These are phyloP conservation scores for Hippopotamyrus pictus DNA, from an alignment of 2,797 vertebrate genomes.

Conservation along the genomic window DNA sequence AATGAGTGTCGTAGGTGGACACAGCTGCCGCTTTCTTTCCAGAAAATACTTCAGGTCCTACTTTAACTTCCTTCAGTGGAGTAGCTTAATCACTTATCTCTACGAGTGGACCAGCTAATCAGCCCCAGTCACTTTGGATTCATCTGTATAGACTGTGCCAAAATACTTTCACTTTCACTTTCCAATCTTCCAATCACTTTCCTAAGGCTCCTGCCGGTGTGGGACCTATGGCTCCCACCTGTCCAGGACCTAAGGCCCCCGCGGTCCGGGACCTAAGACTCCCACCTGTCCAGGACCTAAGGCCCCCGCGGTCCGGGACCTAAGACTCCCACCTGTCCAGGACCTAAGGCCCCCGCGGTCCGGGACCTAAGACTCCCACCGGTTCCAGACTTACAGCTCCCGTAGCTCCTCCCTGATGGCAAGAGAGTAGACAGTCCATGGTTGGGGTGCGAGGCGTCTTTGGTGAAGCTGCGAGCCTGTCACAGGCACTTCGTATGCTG, in stretches of 20 bases:
- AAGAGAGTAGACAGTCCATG: not conserved
- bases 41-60: slow-evolving; percentile 21
- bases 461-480: not conserved
- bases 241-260: too few species aligned
- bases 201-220: too few species aligned
- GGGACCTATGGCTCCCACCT: too few species aligned
- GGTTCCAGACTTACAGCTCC: not conserved
- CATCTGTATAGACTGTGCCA: not conserved
- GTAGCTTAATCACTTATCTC: slow-evolving; percentile 4
- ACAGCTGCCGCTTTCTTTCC: not conserved
- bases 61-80: slow-evolving; percentile 1
- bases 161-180: not conserved
- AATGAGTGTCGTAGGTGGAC: slow-evolving; percentile 12
- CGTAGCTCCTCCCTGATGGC: not conserved
- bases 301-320: too few species aligned
- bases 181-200: not conserved
- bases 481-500: not conserved
- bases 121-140: not conserved
- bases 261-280: rapidly evolving
- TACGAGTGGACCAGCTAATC: not conserved
- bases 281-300: too few species aligned
- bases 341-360: too few species aligned
- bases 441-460: not conserved
- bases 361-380: not conserved
- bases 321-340: not conserved